Evolutionary conservation across 1,140 invertebrate genomes (phyloP).

Genomic region (honey bee (Apis mellifera)): DNA sequence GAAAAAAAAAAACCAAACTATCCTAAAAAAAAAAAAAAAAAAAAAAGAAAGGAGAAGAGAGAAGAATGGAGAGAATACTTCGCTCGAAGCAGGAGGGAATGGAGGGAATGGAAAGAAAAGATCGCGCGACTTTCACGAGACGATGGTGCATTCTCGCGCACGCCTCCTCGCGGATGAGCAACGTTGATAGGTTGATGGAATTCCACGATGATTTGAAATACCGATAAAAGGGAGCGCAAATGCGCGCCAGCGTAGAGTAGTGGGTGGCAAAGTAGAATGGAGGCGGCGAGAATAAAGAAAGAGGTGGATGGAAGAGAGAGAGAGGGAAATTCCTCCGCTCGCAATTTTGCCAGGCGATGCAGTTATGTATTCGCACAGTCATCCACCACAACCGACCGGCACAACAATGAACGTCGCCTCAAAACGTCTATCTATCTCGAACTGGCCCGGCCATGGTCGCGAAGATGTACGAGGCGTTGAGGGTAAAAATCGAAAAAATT

Average conservation of each 20-base stretch:
- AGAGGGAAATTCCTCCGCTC: slow-evolving; percentile 11
- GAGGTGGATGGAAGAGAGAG: neutral
- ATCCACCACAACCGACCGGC: neutral
- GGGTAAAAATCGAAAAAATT: slow-evolving; percentile 29
- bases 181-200: slow-evolving; percentile 48
- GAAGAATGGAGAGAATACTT: neutral
- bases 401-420: slow-evolving; percentile 30
- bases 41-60: neutral
- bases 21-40: neutral
- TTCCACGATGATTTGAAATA: slow-evolving; percentile 44
- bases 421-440: slow-evolving; percentile 32
- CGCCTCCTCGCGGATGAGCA: slow-evolving; percentile 4
- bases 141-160: neutral
- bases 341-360: slow-evolving; percentile 51
- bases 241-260: neutral
- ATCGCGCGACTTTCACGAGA: slow-evolving; percentile 8
- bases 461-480: slow-evolving; percentile 11
- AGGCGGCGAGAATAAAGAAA: neutral
- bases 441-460: slow-evolving; percentile 35
- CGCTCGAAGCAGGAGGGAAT: slow-evolving; percentile 4
- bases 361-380: slow-evolving; percentile 38
- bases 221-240: slow-evolving; percentile 46
- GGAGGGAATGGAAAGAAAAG: neutral
- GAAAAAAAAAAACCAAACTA: neutral
- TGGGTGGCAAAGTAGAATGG: slow-evolving; percentile 9